Percentiles rank a stretch among this genome's conserved stretches.
These are phyloP conservation scores for Myocastor coypus DNA, from an alignment of 2,113 vertebrate genomes.

Conservation along the genomic window DNA sequence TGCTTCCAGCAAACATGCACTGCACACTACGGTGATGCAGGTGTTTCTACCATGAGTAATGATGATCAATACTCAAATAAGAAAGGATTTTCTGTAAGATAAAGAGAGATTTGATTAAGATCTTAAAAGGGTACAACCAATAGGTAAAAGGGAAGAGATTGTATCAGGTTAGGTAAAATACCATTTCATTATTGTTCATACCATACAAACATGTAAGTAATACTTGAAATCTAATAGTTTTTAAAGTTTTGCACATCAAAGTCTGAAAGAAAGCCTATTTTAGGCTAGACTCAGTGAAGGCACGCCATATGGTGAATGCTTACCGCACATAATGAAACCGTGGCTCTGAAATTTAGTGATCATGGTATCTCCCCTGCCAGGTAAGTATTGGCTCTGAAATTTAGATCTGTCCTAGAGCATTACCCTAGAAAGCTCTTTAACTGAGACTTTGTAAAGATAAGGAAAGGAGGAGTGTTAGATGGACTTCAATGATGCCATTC, in stretches of 20 bases:
- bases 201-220: background rate
- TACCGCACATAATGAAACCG: background rate
- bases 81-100: slow-evolving; percentile 48
- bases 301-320: rapidly evolving
- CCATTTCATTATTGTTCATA: background rate
- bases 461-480: background rate
- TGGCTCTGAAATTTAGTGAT: background rate
- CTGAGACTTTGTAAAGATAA: background rate
- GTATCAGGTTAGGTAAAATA: background rate
- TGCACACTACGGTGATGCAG: background rate
- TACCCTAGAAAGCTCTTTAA: background rate
- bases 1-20: slow-evolving; percentile 37
- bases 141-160: background rate
- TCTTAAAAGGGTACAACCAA: background rate
- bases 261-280: background rate
- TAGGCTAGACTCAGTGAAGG: background rate
- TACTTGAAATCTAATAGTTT: background rate
- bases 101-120: background rate
- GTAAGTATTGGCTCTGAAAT: too few species aligned
- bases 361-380: too few species aligned
- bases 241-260: background rate
- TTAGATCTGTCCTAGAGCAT: background rate
- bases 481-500: background rate
- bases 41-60: background rate
- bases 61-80: slow-evolving; percentile 57